Evolutionary conservation across 2,888 invertebrate genomes (phyloP).

Genomic region (Drosophila differens): DNA sequence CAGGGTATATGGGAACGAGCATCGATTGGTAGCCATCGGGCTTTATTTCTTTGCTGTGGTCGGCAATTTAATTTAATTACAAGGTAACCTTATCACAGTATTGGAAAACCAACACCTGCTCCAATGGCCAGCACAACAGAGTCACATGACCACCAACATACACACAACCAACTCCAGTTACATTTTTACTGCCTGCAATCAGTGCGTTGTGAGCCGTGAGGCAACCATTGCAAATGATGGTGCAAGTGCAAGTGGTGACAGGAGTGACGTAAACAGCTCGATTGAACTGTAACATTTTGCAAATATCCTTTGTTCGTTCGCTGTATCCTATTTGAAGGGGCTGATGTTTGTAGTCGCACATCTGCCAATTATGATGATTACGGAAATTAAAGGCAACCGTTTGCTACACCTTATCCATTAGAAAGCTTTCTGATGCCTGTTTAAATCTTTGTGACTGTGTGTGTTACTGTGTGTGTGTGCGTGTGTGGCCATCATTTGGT

Average conservation of each 20-base stretch:
- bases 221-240: background rate
- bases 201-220: conserved; percentile 15
- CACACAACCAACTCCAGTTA: conserved; percentile 5
- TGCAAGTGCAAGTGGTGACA: conserved; percentile 4
- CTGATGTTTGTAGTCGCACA: conserved; percentile 29
- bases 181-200: conserved; percentile 36
- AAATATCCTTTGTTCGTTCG: background rate
- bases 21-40: background rate
- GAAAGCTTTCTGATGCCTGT: background rate
- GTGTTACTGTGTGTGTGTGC: background rate
- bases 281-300: conserved; percentile 34
- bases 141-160: conserved; percentile 10
- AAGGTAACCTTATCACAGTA: conserved; percentile 68
- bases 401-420: background rate
- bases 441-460: background rate
- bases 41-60: conserved; percentile 45
- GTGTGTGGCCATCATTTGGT: conserved; percentile 6
- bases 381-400: conserved; percentile 57
- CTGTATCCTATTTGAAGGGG: conserved; percentile 33
- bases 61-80: conserved; percentile 76
- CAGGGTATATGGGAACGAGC: background rate
- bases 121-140: conserved; percentile 7
- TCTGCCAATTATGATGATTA: conserved; percentile 72
- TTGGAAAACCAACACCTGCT: conserved; percentile 67
- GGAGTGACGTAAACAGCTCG: conserved; percentile 15